A percentile compares a stretch with the other conserved stretches of the same genome.
Conservation (phyloP, 2,888 invertebrate genomes). For the Orthosia gracilis region DNA sequence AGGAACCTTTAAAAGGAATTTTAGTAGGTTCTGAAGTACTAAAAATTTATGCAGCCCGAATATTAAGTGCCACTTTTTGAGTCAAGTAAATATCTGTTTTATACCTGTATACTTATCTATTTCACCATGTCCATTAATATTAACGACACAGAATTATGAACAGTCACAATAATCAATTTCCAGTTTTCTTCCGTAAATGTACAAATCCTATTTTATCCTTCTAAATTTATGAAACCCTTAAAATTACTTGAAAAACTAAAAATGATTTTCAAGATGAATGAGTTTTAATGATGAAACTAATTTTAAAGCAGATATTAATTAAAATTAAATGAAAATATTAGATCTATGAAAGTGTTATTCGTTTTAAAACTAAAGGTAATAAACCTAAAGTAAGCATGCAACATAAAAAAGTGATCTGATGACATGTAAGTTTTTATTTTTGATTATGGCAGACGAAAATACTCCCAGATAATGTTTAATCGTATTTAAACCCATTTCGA, state of each 20-base stretch:
- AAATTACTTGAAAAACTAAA: not conserved
- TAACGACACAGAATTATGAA: not conserved
- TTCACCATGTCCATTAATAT: not conserved
- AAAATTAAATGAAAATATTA: conserved; percentile 24
- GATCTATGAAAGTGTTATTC: conserved; percentile 19
- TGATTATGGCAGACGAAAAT: not conserved
- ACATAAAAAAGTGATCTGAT: conserved; percentile 49
- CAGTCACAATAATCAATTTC: conserved; percentile 4
- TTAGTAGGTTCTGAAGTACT: no score
- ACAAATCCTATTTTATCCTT: not conserved
- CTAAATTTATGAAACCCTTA: not conserved
- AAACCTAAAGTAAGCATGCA: conserved; percentile 46
- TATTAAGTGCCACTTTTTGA: no score
- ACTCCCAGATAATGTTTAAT: no score
- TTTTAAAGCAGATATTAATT: conserved; percentile 37
- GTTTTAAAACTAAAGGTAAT: conserved; percentile 5
- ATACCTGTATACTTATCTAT: conserved; percentile 11
- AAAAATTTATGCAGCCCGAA: no score
- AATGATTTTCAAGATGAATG: conserved; percentile 27
- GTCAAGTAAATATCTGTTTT: no score
- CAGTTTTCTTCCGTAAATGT: not conserved
- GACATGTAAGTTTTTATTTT: conserved; percentile 31
- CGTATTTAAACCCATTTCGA: no score
- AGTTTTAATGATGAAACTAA: conserved; percentile 23
- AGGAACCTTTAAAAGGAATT: no score